Percentiles rank a stretch among this genome's conserved stretches.
These are phyloP conservation scores for Lordiphosa mommai DNA, from an alignment of 1,140 invertebrate species.

Conservation along the genomic window DNA sequence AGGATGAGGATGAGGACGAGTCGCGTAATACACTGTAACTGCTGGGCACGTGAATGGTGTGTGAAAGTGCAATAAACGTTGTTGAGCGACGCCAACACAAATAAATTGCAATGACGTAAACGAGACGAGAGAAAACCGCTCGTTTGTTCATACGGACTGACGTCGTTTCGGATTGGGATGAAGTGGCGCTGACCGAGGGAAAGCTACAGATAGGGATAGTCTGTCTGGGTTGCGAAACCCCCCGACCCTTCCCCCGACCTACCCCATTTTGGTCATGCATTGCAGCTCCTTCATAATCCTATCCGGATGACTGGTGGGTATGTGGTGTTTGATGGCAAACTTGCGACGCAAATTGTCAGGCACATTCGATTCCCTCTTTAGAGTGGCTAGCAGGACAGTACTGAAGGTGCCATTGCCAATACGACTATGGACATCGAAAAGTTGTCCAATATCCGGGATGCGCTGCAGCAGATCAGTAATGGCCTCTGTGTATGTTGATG, in stretches of 20 bases:
- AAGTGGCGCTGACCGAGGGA: conserved; percentile 46
- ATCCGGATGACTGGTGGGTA: conserved; percentile 89
- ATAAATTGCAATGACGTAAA: conserved; percentile 73
- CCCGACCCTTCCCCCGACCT: conserved; percentile 56
- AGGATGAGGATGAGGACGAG: not conserved
- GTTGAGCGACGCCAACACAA: conserved; percentile 35
- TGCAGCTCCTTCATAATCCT: conserved; percentile 88
- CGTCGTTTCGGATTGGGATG: conserved; percentile 35
- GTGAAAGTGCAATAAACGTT: conserved; percentile 75
- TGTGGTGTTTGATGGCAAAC: conserved; percentile 91
- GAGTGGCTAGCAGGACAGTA: conserved; percentile 87
- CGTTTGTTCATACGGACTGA: conserved; percentile 35
- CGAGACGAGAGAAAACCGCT: conserved; percentile 22
- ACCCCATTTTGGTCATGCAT: conserved; percentile 89
- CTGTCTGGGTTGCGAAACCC: too few relatives aligned
- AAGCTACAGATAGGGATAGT: not conserved
- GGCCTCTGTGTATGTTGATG: conserved; percentile 64
- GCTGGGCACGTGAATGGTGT: conserved; percentile 69
- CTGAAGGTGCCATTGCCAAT: conserved; percentile 92
- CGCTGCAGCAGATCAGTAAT: conserved; percentile 81
- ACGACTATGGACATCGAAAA: conserved; percentile 85
- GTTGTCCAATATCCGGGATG: conserved; percentile 83
- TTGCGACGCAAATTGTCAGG: conserved; percentile 81
- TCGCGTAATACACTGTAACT: conserved; percentile 34
- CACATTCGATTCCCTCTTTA: conserved; percentile 81